A percentile compares a stretch with the other conserved stretches of the same genome.
phyloP scores from a whole-genome alignment of 2,888 invertebrate species.

The Microctonus hyperodae region DNA sequence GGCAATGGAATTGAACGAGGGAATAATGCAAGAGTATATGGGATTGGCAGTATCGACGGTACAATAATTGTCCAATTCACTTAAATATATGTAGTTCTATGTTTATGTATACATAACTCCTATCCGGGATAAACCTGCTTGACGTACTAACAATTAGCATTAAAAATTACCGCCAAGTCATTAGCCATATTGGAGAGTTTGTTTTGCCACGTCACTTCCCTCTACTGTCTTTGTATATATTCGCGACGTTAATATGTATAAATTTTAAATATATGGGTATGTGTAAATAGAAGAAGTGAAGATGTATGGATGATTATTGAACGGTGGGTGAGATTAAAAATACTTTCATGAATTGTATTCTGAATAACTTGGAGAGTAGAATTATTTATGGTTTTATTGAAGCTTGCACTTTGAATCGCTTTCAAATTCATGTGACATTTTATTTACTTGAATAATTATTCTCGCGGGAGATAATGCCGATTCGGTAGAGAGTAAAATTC shows the following conservation, averaged over 20 bases:
- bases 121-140: constrained; percentile 28
- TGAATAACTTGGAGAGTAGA: background rate
- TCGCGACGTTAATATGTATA: background rate
- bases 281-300: background rate
- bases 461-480: constrained; percentile 10
- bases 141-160: constrained; percentile 31
- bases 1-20: constrained; percentile 37
- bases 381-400: background rate
- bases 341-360: background rate
- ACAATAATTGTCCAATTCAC: constrained; percentile 37
- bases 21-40: constrained; percentile 35
- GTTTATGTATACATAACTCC: constrained; percentile 6
- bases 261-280: background rate
- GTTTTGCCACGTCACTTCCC: constrained; percentile 14
- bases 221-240: background rate
- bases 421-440: background rate
- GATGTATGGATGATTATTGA: background rate
- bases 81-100: constrained; percentile 7
- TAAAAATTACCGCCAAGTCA: constrained; percentile 25
- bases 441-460: constrained; percentile 17
- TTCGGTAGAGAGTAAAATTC: constrained; percentile 14
- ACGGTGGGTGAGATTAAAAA: background rate
- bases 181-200: constrained; percentile 23
- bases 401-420: background rate
- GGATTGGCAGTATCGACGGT: constrained; percentile 9